Conservation (phyloP, 2,888 invertebrate species). For the Sclerodermus sp. region DNA sequence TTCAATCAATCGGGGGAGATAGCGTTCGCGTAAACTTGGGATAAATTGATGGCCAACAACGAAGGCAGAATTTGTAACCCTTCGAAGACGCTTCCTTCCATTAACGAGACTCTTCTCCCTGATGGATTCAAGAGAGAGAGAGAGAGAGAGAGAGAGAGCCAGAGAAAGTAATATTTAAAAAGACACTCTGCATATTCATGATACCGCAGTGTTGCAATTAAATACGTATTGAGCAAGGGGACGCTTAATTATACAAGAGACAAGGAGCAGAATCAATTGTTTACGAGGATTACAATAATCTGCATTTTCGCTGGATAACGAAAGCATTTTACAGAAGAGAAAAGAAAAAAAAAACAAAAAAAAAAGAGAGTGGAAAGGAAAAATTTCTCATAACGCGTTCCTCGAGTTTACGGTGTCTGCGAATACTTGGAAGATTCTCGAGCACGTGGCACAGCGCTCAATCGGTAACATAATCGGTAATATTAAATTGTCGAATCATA, state of each 20-base stretch:
- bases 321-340: slow-evolving; percentile 11
- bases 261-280: slow-evolving; percentile 19
- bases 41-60: background rate
- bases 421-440: too few species aligned
- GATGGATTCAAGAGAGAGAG: background rate
- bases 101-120: too few species aligned
- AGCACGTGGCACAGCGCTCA: too few species aligned
- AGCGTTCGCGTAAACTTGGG: background rate
- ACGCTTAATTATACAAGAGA: slow-evolving; percentile 35
- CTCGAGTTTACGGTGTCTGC: too few species aligned
- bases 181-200: slow-evolving; percentile 35
- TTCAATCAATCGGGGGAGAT: too few species aligned
- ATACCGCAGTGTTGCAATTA: slow-evolving; percentile 22
- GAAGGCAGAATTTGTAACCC: background rate
- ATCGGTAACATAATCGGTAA: too few species aligned
- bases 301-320: slow-evolving; percentile 27
- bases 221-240: slow-evolving; percentile 30
- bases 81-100: too few species aligned
- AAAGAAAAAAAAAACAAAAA: background rate
- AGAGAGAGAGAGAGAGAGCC: slow-evolving; percentile 5
- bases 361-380: background rate
- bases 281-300: slow-evolving; percentile 24
- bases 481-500: too few species aligned
- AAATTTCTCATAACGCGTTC: too few species aligned
- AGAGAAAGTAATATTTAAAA: slow-evolving; percentile 22